A percentile compares a stretch with the other conserved stretches of the same genome.
Conservation (phyloP, 30 jellyfish, hydroid and myxozoan genomes). For the Hydractinia symbiolongicarpus region DNA sequence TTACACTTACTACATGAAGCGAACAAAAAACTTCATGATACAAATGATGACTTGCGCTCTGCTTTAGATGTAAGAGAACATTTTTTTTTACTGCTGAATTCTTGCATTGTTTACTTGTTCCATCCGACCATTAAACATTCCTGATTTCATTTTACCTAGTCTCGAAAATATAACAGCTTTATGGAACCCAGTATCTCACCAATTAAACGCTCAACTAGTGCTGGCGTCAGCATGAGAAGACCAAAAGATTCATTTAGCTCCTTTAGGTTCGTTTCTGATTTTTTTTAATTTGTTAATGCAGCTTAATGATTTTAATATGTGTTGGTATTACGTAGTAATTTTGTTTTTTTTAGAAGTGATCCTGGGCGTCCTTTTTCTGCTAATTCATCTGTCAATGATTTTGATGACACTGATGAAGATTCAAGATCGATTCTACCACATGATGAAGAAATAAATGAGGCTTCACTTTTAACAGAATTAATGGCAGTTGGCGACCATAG, state of each 20-base stretch:
- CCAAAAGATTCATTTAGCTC: slow-evolving; percentile 26
- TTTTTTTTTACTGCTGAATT: neutral
- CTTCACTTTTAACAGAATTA: slow-evolving; percentile 74
- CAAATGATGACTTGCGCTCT: slow-evolving; percentile 90
- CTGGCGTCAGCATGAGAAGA: neutral
- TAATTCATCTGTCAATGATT: neutral
- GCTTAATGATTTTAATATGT: neutral
- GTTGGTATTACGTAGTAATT: neutral
- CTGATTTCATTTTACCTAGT: neutral
- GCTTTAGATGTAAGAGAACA: slow-evolving; percentile 64
- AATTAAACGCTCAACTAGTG: slow-evolving; percentile 29
- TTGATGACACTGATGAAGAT: slow-evolving; percentile 53
- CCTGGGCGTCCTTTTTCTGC: slow-evolving; percentile 22
- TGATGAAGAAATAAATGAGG: slow-evolving; percentile 75
- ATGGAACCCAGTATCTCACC: slow-evolving; percentile 14
- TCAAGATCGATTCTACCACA: slow-evolving; percentile 54
- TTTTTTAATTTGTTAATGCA: neutral
- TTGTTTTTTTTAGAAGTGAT: slow-evolving; percentile 32
- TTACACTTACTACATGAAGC: slow-evolving; percentile 88
- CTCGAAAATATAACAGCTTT: neutral
- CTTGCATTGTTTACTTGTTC: neutral
- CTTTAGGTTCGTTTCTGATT: neutral
- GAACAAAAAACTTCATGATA: slow-evolving; percentile 78
- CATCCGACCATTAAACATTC: neutral
- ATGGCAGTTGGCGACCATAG: slow-evolving; percentile 90